Base-by-base conservation (phyloP, 2,888 invertebrate genomes). In the Lepas anatifera region DNA sequence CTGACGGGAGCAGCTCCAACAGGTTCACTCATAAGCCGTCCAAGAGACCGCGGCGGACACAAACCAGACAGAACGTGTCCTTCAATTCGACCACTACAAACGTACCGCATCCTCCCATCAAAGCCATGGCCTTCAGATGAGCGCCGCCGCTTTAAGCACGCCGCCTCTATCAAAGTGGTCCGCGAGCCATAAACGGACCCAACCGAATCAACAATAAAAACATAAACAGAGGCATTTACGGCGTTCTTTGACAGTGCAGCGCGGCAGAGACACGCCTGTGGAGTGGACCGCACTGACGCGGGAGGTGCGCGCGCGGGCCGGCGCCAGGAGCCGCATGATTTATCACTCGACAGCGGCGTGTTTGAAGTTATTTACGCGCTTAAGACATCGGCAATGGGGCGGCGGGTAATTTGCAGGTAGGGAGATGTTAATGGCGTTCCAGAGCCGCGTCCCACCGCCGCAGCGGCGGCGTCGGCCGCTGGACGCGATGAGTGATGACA, bases 331-430 rank as follows among this genome's bases (percentile, higher is more conserved):
- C n/a, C n/a, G n/a, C 58, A 58, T 58, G 58, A 58, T 58, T 58
- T 58, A 58, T 58, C 32, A 18, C 32, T 4, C 16, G 58, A 13
- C 11, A 18, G 58, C 58, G 58, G 58, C 35, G 58, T 22, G 58
- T 58, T 58, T 58, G 58, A 58, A 58, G 58, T 58, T 58, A 58
- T 58, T 58, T 58, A 58, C 58, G 58, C 58, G 58, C 35, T 22
- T 16, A 58, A 32, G 35, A 32, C 58, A 58, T 58, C 58, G 58
- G 22, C 35, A 35, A 41, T 41, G 41, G 41, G 10, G 35, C 16
- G 32, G 22, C 13, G 13, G 22, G 58, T 58, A 58, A 58, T 58
- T 58, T 58, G 58, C 58, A 58, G 58, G 58, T 35, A 35, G 35
- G 35, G 58, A 58, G 58, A 58, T 58, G 58, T 58, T 58, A 58